phyloP scores from a whole-genome alignment of 2,113 vertebrate species.

The Regulus satrapa region DNA sequence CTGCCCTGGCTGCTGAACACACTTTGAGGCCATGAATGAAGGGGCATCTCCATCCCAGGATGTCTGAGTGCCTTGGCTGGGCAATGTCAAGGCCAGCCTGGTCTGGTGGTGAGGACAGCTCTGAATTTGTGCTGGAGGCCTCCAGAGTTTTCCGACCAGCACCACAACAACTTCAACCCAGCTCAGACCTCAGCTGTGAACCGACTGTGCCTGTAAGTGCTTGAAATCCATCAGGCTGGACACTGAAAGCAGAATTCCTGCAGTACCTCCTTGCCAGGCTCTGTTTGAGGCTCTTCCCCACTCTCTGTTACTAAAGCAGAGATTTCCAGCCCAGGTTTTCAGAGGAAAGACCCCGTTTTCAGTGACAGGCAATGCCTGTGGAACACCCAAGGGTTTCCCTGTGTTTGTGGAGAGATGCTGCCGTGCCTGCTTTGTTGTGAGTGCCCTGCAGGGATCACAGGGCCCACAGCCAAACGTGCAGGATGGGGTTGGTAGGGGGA shows the following conservation, averaged over 20 bases:
- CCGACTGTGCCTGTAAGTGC: not conserved
- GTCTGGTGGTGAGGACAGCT: not conserved
- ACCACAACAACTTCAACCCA: not conserved
- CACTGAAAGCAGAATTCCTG: not conserved
- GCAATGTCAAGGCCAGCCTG: not conserved
- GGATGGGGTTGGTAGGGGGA: not conserved
- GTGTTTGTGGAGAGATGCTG: not conserved
- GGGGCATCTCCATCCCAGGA: not conserved
- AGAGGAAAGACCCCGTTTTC: not conserved
- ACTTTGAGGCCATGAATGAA: not conserved
- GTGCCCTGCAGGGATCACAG: not conserved
- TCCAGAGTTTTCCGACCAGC: not conserved
- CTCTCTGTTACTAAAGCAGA: not conserved
- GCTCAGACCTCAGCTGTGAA: not conserved
- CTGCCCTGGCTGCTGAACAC: not conserved
- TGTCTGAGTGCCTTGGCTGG: not conserved
- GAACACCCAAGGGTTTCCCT: not conserved
- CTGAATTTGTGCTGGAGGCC: not conserved
- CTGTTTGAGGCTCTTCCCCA: not conserved
- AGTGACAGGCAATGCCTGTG: accelerated
- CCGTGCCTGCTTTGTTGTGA: not conserved
- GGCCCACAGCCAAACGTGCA: not conserved
- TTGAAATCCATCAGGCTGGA: not conserved
- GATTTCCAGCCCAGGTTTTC: not conserved
- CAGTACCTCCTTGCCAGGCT: not conserved